phyloP scores from a whole-genome alignment of 2,113 vertebrate genomes.

The Xerus inauris region DNA sequence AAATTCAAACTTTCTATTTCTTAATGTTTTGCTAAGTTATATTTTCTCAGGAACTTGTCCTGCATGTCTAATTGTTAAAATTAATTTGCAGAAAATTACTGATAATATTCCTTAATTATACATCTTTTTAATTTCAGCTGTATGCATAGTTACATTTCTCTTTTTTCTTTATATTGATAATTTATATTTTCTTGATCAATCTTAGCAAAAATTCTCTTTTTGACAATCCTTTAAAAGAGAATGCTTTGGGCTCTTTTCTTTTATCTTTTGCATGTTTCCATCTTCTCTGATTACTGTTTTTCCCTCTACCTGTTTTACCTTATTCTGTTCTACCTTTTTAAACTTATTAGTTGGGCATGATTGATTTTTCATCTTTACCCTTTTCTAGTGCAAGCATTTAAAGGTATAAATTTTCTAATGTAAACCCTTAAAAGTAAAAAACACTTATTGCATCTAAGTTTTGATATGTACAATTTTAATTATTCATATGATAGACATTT shows the following conservation, averaged over 20 bases:
- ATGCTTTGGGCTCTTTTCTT: neutral
- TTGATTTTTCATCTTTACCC: neutral
- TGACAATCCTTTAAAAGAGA: neutral
- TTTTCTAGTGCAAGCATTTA: neutral
- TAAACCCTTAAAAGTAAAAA: neutral
- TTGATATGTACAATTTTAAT: neutral
- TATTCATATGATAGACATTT: neutral
- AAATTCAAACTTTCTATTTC: neutral
- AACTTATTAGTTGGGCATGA: neutral
- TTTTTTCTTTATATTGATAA: neutral
- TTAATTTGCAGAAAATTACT: neutral
- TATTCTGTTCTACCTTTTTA: neutral
- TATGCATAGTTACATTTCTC: neutral
- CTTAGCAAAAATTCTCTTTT: neutral
- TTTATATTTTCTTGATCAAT: neutral
- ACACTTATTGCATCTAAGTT: neutral
- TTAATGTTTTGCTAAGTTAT: neutral
- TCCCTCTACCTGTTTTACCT: neutral
- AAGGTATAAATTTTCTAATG: neutral
- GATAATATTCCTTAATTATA: neutral
- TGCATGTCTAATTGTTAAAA: neutral
- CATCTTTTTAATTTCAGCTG: neutral
- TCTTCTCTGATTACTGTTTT: too few relatives aligned
- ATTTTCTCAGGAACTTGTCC: neutral
- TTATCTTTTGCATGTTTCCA: neutral